Percentiles rank a stretch among this genome's conserved stretches.
These are phyloP conservation scores for Platycheirus albimanus DNA, from an alignment of 2,888 invertebrate genomes.

Conservation along the genomic window DNA sequence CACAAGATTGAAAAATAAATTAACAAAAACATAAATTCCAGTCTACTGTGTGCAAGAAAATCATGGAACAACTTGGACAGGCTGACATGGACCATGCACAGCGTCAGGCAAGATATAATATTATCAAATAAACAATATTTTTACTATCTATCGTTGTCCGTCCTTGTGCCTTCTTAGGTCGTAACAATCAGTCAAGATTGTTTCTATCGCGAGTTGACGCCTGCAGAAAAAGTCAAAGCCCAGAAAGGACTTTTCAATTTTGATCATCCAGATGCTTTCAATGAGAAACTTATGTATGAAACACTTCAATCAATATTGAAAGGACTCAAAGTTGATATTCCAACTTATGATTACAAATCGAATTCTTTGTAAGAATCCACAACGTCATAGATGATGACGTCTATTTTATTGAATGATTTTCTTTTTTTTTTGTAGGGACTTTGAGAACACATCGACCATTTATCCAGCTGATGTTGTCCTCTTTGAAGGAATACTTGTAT, in stretches of 20 bases:
- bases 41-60: slow-evolving; percentile 99
- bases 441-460: slow-evolving; percentile 89
- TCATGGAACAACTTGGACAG: slow-evolving; percentile 98
- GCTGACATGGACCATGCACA: slow-evolving; percentile 94
- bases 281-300: slow-evolving; percentile 92
- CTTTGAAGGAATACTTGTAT: slow-evolving; percentile 98
- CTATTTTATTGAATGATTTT: neutral
- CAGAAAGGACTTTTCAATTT: slow-evolving; percentile 97
- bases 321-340: slow-evolving; percentile 94
- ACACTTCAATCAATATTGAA: slow-evolving; percentile 92
- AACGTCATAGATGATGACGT: neutral
- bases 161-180: slow-evolving; percentile 84
- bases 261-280: slow-evolving; percentile 99
- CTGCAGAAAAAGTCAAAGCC: slow-evolving; percentile 91
- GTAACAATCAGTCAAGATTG: slow-evolving; percentile 98
- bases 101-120: slow-evolving; percentile 84
- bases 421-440: slow-evolving; percentile 82
- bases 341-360: slow-evolving; percentile 95
- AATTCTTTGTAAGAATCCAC: slow-evolving; percentile 90
- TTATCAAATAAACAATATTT: no score
- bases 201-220: slow-evolving; percentile 94
- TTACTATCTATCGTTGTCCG: no score
- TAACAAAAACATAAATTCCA: slow-evolving; percentile 80
- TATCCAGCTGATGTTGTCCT: slow-evolving; percentile 98
- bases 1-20: neutral